A percentile compares a stretch with the other conserved stretches of the same genome.
Evolutionary conservation across 2,797 vertebrate species (phyloP).

Genomic region (Halcyon leucocephala): DNA sequence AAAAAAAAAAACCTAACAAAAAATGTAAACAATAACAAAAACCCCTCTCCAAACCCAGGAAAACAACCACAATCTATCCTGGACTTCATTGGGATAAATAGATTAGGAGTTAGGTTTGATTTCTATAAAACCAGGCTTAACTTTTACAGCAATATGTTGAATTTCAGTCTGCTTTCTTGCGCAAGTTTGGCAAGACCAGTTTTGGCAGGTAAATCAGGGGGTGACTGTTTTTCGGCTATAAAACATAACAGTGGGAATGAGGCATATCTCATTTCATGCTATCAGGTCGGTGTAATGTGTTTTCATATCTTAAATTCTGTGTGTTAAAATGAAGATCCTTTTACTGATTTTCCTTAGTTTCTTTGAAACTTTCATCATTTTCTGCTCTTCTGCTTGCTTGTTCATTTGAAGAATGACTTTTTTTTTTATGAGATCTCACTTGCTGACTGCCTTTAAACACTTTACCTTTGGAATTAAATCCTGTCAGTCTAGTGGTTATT

Average conservation of each 20-base stretch:
- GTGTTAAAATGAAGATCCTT: background rate
- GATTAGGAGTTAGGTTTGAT: background rate
- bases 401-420: background rate
- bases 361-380: background rate
- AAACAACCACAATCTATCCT: background rate
- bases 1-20: background rate
- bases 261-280: background rate
- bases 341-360: background rate
- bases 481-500: background rate
- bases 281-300: background rate
- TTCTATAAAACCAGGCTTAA: background rate
- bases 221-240: background rate
- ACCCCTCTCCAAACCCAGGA: background rate
- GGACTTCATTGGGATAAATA: background rate
- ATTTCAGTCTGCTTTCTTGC: background rate
- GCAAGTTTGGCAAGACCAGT: background rate
- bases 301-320: background rate
- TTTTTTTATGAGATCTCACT: background rate
- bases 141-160: background rate
- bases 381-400: background rate
- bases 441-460: background rate
- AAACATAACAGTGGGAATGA: background rate
- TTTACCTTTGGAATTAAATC: background rate
- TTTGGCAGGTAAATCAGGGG: background rate
- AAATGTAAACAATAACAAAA: background rate